Conservation (phyloP, 2,113 vertebrate genomes). For the Peromyscus leucopus region DNA sequence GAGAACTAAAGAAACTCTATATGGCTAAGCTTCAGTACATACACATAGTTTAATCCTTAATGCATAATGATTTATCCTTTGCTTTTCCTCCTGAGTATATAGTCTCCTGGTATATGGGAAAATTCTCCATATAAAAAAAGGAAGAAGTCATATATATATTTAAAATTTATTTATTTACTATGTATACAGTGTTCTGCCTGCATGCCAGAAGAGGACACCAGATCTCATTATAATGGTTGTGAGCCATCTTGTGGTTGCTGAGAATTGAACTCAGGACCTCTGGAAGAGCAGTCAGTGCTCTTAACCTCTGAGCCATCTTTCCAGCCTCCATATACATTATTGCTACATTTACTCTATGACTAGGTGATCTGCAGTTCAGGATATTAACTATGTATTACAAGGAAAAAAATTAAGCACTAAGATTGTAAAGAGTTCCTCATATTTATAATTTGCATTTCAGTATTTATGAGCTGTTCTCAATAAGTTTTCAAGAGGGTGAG, state of each 20-base stretch:
- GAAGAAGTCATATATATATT: neutral
- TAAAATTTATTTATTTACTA: too few relatives aligned
- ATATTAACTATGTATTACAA: neutral
- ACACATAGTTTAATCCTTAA: neutral
- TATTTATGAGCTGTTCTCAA: neutral
- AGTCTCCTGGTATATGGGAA: neutral
- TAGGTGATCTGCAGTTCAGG: neutral
- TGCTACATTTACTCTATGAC: neutral
- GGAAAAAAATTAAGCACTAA: neutral
- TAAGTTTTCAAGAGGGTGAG: conserved; percentile 9
- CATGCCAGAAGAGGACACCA: too few relatives aligned
- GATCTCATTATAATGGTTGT: too few relatives aligned
- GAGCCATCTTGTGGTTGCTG: too few relatives aligned
- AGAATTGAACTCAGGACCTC: too few relatives aligned
- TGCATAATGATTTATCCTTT: neutral
- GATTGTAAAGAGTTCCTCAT: neutral
- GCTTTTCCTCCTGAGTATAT: neutral
- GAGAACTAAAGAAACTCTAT: conserved; percentile 18
- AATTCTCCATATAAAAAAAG: conserved; percentile 25
- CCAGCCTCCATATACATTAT: neutral
- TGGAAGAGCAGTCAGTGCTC: too few relatives aligned
- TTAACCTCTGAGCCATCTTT: too few relatives aligned
- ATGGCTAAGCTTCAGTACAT: neutral
- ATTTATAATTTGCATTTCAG: neutral
- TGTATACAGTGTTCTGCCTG: too few relatives aligned